phyloP scores from a whole-genome alignment of 2,888 invertebrate genomes.

The Tineola bisselliella region DNA sequence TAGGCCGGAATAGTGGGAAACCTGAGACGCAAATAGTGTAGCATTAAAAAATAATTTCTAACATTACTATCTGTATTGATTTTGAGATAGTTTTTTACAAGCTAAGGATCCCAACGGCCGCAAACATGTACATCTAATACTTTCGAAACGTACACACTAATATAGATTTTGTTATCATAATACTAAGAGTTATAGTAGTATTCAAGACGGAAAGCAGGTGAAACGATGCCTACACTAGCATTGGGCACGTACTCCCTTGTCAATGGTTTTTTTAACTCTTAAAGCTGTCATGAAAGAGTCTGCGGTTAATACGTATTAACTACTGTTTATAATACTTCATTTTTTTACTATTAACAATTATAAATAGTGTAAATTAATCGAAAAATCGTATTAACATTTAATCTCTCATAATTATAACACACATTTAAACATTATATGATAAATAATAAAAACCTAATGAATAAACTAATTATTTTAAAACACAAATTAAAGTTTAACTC shows the following conservation, averaged over 20 bases:
- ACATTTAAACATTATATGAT: too few relatives aligned
- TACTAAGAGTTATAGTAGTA: background rate
- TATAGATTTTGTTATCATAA: background rate
- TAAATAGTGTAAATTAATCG: too few relatives aligned
- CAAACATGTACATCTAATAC: background rate
- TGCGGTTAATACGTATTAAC: background rate
- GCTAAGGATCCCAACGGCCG: background rate
- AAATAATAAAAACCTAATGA: too few relatives aligned
- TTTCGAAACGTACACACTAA: background rate
- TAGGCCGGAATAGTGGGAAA: too few relatives aligned
- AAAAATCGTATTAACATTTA: too few relatives aligned
- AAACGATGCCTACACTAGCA: background rate
- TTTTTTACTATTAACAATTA: too few relatives aligned
- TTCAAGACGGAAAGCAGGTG: background rate
- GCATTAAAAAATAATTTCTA: background rate
- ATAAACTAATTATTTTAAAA: too few relatives aligned
- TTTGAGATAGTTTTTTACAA: background rate
- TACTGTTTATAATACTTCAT: background rate
- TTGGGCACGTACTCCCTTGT: background rate
- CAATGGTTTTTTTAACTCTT: background rate
- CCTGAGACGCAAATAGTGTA: too few relatives aligned
- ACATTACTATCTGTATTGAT: background rate
- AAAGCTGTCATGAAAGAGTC: background rate
- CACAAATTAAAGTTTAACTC: too few relatives aligned
- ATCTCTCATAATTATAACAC: too few relatives aligned